Percentiles rank a stretch among this genome's conserved stretches.
These are phyloP conservation scores for Tetheella fluctuosa DNA, from an alignment of 2,888 invertebrate genomes.

Conservation along the genomic window DNA sequence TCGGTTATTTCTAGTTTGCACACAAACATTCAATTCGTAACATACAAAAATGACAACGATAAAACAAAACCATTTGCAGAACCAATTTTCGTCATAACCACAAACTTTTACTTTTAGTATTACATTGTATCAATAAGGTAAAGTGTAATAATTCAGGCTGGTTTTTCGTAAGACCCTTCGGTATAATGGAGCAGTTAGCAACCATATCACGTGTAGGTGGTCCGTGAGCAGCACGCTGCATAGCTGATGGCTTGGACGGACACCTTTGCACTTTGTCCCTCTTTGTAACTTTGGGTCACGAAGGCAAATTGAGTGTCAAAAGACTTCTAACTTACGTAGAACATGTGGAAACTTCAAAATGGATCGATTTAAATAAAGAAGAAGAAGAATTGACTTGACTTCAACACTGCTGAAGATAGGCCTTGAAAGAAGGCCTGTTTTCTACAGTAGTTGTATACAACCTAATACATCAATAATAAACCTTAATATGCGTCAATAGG, in stretches of 20 bases:
- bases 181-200: not conserved
- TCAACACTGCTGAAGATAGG: too few species aligned
- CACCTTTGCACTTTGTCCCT: slow-evolving; percentile 2
- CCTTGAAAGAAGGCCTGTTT: too few species aligned
- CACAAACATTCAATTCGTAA: too few species aligned
- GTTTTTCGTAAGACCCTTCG: not conserved
- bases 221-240: not conserved
- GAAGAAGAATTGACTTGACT: too few species aligned
- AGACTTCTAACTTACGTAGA: not conserved
- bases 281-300: not conserved
- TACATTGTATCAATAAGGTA: slow-evolving; percentile 1
- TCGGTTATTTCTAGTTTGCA: too few species aligned
- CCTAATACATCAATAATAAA: too few species aligned
- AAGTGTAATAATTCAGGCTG: not conserved
- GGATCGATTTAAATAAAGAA: too few species aligned
- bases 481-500: too few species aligned
- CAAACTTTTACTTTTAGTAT: not conserved
- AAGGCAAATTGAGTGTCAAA: slow-evolving; percentile 1
- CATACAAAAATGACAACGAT: not conserved
- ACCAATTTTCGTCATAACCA: not conserved
- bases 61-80: not conserved
- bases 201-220: not conserved
- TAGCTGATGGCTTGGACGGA: not conserved
- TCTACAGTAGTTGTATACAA: too few species aligned
- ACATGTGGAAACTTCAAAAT: not conserved